These are phyloP conservation scores for Conistra vaccinii DNA, from an alignment of 2,888 invertebrate species.

Conservation along the genomic window DNA sequence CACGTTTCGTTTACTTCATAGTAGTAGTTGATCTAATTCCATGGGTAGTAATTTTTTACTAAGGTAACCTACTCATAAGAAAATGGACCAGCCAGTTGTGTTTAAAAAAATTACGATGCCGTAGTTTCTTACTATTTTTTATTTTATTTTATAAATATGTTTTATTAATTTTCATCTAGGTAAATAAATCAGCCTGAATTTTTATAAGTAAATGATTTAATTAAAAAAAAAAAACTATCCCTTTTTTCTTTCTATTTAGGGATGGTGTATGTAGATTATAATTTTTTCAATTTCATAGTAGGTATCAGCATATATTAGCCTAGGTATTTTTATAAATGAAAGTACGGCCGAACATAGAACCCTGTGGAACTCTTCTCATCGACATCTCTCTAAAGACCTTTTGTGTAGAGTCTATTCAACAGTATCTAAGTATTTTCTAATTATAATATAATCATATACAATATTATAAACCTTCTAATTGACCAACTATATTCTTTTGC, in stretches of 20 bases:
- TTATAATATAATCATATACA: neutral
- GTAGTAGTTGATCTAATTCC: neutral
- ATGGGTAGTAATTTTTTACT: neutral
- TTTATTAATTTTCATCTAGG: neutral
- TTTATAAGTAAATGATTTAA: no score
- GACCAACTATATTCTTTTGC: no score
- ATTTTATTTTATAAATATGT: neutral
- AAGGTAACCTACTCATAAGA: neutral
- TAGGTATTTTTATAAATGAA: neutral
- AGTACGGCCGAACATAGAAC: neutral
- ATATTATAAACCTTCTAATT: neutral
- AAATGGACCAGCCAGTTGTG: no score
- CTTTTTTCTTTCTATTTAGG: neutral
- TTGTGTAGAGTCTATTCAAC: neutral
- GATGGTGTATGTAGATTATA: neutral
- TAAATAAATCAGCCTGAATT: neutral
- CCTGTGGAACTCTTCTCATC: neutral
- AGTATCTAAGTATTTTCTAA: neutral
- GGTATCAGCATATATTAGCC: neutral
- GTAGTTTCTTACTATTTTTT: no score
- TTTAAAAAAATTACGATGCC: no score
- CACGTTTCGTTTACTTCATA: no score
- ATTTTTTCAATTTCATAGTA: neutral
- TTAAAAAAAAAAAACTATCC: neutral
- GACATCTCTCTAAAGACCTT: neutral